Percentiles rank a stretch among this genome's conserved stretches.
These are phyloP conservation scores for Sebastes dallii DNA, from an alignment of 2,797 vertebrate genomes.

Conservation along the genomic window DNA sequence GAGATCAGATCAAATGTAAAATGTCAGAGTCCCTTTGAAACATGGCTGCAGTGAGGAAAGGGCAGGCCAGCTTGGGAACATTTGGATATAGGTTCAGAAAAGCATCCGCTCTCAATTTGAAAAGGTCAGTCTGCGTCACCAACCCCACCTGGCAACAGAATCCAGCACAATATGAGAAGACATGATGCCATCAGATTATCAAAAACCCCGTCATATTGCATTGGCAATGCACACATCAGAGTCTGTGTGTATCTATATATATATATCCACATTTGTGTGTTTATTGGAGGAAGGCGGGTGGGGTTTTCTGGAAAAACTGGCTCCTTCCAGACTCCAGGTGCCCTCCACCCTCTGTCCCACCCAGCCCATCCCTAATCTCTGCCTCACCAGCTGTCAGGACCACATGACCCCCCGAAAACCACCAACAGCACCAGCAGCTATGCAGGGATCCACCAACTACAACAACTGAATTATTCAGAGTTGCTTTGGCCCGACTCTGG, in stretches of 20 bases:
- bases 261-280: background rate
- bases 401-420: conserved; percentile 64
- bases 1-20: conserved; percentile 28
- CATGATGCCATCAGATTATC: background rate
- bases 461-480: conserved; percentile 70
- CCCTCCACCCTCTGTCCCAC: conserved; percentile 54
- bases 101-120: conserved; percentile 34
- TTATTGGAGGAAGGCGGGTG: background rate
- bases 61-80: conserved; percentile 21
- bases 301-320: conserved; percentile 42
- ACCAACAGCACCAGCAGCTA: conserved; percentile 48
- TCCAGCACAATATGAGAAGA: background rate
- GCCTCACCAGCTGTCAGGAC: conserved; percentile 80
- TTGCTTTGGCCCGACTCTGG: conserved; percentile 14
- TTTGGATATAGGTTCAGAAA: conserved; percentile 32
- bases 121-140: conserved; percentile 49
- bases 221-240: background rate
- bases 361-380: conserved; percentile 72
- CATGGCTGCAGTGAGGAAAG: conserved; percentile 28
- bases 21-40: conserved; percentile 55
- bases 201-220: background rate
- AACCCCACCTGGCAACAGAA: conserved; percentile 35
- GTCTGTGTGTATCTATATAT: background rate
- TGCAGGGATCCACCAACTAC: conserved; percentile 38
- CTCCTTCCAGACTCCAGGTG: conserved; percentile 61